Conservation (phyloP, 2,888 invertebrate species). For the Mellilla xanthometata region DNA sequence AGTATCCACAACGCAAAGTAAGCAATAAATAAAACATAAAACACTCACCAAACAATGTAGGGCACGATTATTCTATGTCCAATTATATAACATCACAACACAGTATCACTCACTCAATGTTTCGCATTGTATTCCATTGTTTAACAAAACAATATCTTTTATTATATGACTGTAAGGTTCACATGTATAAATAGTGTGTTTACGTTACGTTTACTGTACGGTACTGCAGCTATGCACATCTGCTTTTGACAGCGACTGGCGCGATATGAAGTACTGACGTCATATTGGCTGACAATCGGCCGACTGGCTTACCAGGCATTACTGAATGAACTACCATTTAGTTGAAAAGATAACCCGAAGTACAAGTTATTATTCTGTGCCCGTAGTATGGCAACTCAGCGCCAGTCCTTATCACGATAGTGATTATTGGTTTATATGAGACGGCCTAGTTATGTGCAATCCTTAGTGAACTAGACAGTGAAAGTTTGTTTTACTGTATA, state of each 20-base stretch:
- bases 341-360: no score
- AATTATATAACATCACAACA: slow-evolving; percentile 19
- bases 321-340: no score
- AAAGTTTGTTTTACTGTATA: no score
- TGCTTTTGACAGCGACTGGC: slow-evolving; percentile 15
- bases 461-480: no score
- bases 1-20: no score
- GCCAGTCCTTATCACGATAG: no score
- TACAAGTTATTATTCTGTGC: no score
- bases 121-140: not conserved
- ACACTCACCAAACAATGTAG: slow-evolving; percentile 1
- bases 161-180: no score
- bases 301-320: not conserved
- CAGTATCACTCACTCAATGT: not conserved
- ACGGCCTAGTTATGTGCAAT: no score
- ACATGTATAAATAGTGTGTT: slow-evolving; percentile 13
- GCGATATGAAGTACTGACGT: not conserved
- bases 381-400: no score
- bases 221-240: slow-evolving; percentile 7
- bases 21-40: not conserved
- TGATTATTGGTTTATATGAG: no score
- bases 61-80: not conserved
- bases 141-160: no score
- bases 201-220: slow-evolving; percentile 12
- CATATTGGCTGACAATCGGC: slow-evolving; percentile 2